Evolutionary conservation across 2,113 vertebrate species (phyloP).

Genomic region (Heteronetta atricapilla): DNA sequence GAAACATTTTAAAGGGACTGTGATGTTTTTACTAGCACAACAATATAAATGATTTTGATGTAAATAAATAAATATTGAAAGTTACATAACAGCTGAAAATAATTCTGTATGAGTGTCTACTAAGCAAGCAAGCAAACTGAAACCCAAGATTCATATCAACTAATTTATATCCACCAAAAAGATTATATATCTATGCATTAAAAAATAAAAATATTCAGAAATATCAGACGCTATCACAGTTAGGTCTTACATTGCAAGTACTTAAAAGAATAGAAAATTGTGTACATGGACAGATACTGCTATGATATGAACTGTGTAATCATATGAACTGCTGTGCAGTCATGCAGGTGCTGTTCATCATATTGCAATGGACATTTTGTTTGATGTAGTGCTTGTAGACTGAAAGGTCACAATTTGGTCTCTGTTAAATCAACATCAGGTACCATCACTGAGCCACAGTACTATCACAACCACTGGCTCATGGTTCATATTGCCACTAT

Average conservation of each 20-base stretch:
- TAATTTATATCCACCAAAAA: not conserved
- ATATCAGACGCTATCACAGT: too few species aligned
- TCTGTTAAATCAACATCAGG: not conserved
- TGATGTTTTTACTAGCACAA: not conserved
- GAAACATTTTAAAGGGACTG: not conserved
- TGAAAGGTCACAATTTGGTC: not conserved
- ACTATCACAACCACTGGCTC: too few species aligned
- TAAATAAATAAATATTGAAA: not conserved
- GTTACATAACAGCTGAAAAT: not conserved
- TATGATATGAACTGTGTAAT: not conserved
- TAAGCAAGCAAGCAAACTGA: not conserved
- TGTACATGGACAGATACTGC: not conserved
- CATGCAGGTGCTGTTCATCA: not conserved
- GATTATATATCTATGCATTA: not conserved
- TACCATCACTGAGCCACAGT: not conserved
- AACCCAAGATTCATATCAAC: not conserved
- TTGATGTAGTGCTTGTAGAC: not conserved
- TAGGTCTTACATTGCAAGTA: too few species aligned
- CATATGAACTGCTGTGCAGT: not conserved
- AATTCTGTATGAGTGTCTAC: not conserved
- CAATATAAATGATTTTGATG: not conserved
- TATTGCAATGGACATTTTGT: not conserved
- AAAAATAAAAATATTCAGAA: not conserved
- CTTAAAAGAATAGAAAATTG: not conserved
- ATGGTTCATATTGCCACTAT: not conserved